Evolutionary conservation across 2,113 vertebrate species (phyloP).

Genomic region (Rattus norvegicus): DNA sequence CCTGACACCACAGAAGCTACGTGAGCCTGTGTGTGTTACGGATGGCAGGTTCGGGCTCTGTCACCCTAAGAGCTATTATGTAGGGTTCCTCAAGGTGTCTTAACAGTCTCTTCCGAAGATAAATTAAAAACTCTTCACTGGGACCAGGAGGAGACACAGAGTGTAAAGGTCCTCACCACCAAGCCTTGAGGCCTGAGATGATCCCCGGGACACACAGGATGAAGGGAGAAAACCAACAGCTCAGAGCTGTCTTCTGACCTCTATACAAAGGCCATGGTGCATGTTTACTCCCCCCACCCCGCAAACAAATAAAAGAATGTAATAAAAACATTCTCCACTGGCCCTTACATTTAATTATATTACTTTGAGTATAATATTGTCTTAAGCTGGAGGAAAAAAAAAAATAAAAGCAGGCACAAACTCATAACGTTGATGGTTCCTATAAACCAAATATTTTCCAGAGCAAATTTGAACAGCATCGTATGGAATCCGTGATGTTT

Average conservation of each 20-base stretch:
- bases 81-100: neutral
- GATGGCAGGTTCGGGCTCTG: neutral
- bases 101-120: neutral
- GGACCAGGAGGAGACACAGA: neutral
- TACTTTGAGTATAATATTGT: slow-evolving; percentile 13
- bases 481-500: slow-evolving; percentile 46
- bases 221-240: neutral
- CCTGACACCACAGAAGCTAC: neutral
- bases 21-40: neutral
- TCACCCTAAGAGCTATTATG: neutral
- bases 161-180: too few relatives aligned
- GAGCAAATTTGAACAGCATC: slow-evolving; percentile 44
- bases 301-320: neutral
- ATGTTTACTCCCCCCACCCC: too few relatives aligned
- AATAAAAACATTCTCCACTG: neutral
- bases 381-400: slow-evolving; percentile 33
- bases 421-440: slow-evolving; percentile 32
- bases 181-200: neutral
- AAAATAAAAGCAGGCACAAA: slow-evolving; percentile 22
- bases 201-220: neutral
- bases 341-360: slow-evolving; percentile 16
- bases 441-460: slow-evolving; percentile 40
- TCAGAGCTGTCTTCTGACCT: neutral
- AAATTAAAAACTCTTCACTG: slow-evolving; percentile 6
- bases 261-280: neutral